Evolutionary conservation across 1,140 invertebrate genomes (phyloP).

Genomic region (Cheumatopsyche charites): DNA sequence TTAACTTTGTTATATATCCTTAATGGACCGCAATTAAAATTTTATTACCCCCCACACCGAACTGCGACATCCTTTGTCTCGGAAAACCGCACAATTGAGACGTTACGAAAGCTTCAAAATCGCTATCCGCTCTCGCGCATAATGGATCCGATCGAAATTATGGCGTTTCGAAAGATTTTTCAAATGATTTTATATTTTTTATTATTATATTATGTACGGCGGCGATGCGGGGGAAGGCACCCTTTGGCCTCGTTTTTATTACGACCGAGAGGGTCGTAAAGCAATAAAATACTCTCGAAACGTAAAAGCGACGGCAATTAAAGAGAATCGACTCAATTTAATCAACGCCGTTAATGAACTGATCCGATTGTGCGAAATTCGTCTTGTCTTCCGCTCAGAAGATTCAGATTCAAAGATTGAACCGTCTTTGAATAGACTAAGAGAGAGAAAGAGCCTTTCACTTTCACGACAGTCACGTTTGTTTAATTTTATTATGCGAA

Average conservation of each 20-base stretch:
- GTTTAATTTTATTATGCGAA: too few relatives aligned
- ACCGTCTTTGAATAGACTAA: too few relatives aligned
- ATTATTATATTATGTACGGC: too few relatives aligned
- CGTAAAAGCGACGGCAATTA: conserved; percentile 18
- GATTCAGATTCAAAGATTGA: too few relatives aligned
- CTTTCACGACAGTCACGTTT: too few relatives aligned
- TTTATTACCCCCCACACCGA: conserved; percentile 25
- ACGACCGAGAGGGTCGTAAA: conserved; percentile 6
- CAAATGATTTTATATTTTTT: too few relatives aligned
- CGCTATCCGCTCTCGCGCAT: background rate
- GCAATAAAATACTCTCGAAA: background rate
- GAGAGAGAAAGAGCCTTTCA: too few relatives aligned
- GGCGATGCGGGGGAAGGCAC: too few relatives aligned
- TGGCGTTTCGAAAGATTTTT: too few relatives aligned
- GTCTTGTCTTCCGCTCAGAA: background rate
- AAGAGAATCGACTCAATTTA: conserved; percentile 21
- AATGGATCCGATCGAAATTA: too few relatives aligned
- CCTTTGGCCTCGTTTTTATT: conserved; percentile 1
- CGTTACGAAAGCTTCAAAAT: conserved; percentile 14
- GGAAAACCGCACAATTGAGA: conserved; percentile 23
- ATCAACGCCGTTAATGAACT: conserved; percentile 23
- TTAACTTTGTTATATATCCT: conserved; percentile 40
- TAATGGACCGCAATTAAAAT: conserved; percentile 42
- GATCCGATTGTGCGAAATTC: conserved; percentile 12
- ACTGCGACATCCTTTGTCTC: conserved; percentile 21